Evolutionary conservation across 2,113 vertebrate species (phyloP).

Genomic region (Tyrannus savana): DNA sequence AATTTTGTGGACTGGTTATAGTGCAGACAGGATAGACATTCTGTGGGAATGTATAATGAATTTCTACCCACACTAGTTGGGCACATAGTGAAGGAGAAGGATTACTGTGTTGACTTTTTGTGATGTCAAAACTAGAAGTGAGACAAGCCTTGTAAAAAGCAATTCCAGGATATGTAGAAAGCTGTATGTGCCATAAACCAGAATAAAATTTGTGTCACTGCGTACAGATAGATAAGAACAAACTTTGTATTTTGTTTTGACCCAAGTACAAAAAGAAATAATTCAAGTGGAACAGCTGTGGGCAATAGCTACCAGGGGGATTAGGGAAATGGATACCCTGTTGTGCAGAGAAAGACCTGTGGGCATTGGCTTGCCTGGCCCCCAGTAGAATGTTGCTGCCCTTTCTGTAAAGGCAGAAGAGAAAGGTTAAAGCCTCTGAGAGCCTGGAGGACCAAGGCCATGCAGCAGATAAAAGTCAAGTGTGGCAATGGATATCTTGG

Average conservation of each 20-base stretch:
- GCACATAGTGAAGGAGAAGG: neutral
- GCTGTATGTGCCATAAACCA: neutral
- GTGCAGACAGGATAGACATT: neutral
- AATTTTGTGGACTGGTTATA: neutral
- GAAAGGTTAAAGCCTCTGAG: neutral
- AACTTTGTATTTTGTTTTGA: neutral
- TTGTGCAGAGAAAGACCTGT: neutral
- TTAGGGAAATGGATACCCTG: neutral
- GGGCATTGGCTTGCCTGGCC: neutral
- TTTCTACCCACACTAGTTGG: neutral
- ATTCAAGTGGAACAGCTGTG: neutral
- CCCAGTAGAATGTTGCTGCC: neutral
- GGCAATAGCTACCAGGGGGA: neutral
- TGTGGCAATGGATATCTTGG: neutral
- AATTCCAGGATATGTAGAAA: neutral
- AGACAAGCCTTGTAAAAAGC: neutral
- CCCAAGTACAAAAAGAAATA: neutral
- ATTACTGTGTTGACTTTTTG: neutral
- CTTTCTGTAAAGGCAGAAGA: neutral
- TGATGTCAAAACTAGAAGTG: neutral
- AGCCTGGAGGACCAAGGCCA: neutral
- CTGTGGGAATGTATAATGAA: neutral
- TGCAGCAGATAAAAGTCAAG: neutral
- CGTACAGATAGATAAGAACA: neutral
- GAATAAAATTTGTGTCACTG: neutral